Base-by-base conservation (phyloP, 2,113 vertebrate genomes). In the Poeciliopsis occidentalis region DNA sequence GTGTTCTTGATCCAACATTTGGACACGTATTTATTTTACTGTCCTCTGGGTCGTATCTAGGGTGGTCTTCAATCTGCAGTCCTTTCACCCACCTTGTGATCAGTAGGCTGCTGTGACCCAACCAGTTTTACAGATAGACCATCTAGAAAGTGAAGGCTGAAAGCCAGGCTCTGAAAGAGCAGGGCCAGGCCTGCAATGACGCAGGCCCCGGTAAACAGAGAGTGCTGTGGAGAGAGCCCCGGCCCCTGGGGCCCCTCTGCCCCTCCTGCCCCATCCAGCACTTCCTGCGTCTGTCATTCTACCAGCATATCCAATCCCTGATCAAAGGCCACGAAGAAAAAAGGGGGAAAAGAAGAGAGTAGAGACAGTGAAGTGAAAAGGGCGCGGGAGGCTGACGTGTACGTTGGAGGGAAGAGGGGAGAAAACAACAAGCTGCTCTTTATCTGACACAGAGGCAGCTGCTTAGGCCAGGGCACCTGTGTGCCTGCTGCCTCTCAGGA, bases 271-370 rank as follows among this genome's bases (percentile, higher is more conserved):
- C 89, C 90, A 91, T 79, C 0, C 39, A 89, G 89, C 89, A 90
- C 90, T 92, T 93, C 92, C 92, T 93, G 91, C 85, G 81, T 91
- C 92, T 89, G 91, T 86, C 90, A 90, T 87, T 88, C 88, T 82
- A 84, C 81, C 84, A 81, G 90, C 88, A 88, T 90, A 92, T 88
- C 89, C 92, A 92, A 92, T 90, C 88, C 88, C 84, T 89, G 91
- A 93, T 93, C 92, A 93, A 92, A 93, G 89, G 88, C 89, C 87
- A 83, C 79, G 85, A 69, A 91, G 85, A 84, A 88, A 88, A 87
- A 89, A 87, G 84, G 75, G 77, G 83, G 68, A 82, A 80, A 83
- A 88, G 81, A 78, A 68, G 86, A 78, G 81, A 87, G 86, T 87
- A 73, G 84, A 87, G 90, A 87, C 87, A 72, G 79, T 85, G 83